Evolutionary conservation across 2,113 vertebrate species (phyloP), one percentile per base, ranked within the genome.

Genomic region (Carassius auratus): DNA sequence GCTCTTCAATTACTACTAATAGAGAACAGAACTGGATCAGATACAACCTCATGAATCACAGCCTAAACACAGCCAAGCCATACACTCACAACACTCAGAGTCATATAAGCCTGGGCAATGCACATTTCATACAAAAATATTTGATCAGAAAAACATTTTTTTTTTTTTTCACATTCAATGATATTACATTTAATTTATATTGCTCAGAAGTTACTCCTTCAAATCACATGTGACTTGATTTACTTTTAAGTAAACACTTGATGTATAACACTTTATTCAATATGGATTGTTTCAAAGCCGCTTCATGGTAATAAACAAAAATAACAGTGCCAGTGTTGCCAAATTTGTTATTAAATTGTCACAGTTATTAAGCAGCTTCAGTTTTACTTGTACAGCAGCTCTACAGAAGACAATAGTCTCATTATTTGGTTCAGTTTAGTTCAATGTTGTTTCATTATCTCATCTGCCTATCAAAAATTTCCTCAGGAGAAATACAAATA

Each of bases 11-110:
- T 64, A 79, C 45, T 59, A 38, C 78, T 85, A 74, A 61, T 57
- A 85, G 21, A 86, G 36, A 74, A 45, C 42, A 66, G 61, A 66
- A 23, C 50, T n/a, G 57, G 74, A 23, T 48, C 57, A 52, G 75
- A 66, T 57, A 75, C 12, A 33, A 38, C 26, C 10, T 42, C n/a
- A 50, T 86, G 81, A 79, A 30, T 84, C 77, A 86, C 26, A 85
- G 62, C 14, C 9, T 76, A 76, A 69, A 55, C 13, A n/a, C 8
- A 1, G 38, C 33, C 57, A 15, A 36, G 77, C 23, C 21, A 30
- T 66, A 79, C 21, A 36, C 45, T 45, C 15, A 38, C 66, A 9
- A 5, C 3, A 48, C 42, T 45, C 48, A 79, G 33, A 23, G 33
- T 17, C 21, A 50, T 61, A 45, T 48, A 74, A 59, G 84, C 30